phyloP scores from a whole-genome alignment of 1,140 invertebrate genomes.

The Drosophila lacteicornis region DNA sequence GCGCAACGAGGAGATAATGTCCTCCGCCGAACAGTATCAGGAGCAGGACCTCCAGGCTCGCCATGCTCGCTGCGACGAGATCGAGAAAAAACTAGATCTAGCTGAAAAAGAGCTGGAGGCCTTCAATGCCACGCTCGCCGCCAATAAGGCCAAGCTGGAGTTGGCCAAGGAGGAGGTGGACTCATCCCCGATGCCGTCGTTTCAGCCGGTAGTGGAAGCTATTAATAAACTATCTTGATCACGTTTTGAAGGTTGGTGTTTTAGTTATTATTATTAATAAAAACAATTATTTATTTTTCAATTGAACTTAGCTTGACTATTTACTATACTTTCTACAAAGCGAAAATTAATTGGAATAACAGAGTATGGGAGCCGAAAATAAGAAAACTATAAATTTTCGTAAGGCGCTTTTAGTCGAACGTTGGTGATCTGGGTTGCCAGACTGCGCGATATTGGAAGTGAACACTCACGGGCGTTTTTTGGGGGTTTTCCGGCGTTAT shows the following conservation, averaged over 20 bases:
- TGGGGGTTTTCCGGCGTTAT: too few species aligned
- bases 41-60: conserved; percentile 22
- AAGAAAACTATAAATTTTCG: too few species aligned
- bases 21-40: conserved; percentile 49
- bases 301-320: neutral
- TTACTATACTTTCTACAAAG: too few species aligned
- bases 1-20: conserved; percentile 31
- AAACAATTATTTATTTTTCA: conserved; percentile 1
- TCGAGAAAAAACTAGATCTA: conserved; percentile 21
- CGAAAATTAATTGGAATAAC: too few species aligned
- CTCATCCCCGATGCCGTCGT: neutral
- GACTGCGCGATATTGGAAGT: too few species aligned
- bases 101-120: conserved; percentile 30
- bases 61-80: conserved; percentile 22
- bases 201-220: conserved; percentile 12
- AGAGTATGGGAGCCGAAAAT: too few species aligned
- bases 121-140: conserved; percentile 2
- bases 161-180: conserved; percentile 6
- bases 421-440: too few species aligned
- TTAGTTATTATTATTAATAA: neutral
- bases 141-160: conserved; percentile 11
- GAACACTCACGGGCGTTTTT: too few species aligned
- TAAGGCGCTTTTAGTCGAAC: too few species aligned
- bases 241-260: neutral
- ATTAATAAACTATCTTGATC: neutral